Evolutionary conservation across 2,113 vertebrate species (phyloP).

Genomic region (Guaruba guarouba): DNA sequence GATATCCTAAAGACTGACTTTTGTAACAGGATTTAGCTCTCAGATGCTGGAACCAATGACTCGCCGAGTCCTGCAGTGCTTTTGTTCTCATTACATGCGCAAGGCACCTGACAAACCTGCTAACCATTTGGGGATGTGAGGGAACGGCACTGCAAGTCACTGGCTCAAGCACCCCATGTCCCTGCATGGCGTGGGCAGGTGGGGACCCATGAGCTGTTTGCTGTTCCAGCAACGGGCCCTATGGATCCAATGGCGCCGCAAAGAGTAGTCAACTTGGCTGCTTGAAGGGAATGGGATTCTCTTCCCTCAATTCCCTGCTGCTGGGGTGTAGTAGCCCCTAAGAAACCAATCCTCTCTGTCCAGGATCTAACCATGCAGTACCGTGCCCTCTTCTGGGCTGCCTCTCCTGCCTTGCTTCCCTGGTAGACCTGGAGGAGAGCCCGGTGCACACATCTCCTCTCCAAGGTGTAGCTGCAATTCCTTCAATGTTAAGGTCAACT

Average conservation of each 20-base stretch:
- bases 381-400: background rate
- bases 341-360: background rate
- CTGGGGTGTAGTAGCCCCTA: background rate
- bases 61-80: background rate
- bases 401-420: background rate
- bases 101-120: background rate
- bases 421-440: background rate
- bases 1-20: background rate
- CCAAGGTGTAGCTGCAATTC: background rate
- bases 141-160: background rate
- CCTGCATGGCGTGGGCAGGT: background rate
- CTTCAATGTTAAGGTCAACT: fast-evolving
- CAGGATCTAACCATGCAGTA: fast-evolving
- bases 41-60: background rate
- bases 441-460: background rate
- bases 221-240: background rate
- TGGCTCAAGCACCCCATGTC: background rate
- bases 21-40: background rate
- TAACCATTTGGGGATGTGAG: background rate
- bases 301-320: too few species aligned
- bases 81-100: background rate
- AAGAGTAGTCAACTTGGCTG: background rate
- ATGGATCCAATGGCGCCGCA: fast-evolving
- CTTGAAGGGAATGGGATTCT: background rate
- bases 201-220: background rate